phyloP scores from a whole-genome alignment of 2,888 invertebrate species.

The Cerastis leucographa region DNA sequence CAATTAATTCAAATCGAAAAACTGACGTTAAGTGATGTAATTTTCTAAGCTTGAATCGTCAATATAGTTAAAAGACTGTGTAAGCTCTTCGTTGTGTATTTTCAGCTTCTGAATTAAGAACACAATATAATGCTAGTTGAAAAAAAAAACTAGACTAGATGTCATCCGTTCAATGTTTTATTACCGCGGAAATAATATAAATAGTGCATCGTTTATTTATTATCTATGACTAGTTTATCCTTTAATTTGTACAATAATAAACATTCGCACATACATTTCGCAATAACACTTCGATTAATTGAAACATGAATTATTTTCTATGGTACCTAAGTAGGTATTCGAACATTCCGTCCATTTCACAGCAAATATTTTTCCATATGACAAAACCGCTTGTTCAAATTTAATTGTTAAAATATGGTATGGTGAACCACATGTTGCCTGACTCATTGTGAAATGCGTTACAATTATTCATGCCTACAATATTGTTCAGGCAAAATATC shows the following conservation, averaged over 20 bases:
- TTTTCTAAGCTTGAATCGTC: slow-evolving; percentile 18
- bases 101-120: slow-evolving; percentile 1
- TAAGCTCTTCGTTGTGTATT: neutral
- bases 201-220: slow-evolving; percentile 23
- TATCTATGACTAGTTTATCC: slow-evolving; percentile 43
- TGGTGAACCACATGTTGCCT: slow-evolving; percentile 52
- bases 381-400: slow-evolving; percentile 49
- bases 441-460: slow-evolving; percentile 60
- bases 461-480: slow-evolving; percentile 35
- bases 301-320: slow-evolving; percentile 40
- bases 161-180: slow-evolving; percentile 23
- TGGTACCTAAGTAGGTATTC: slow-evolving; percentile 17
- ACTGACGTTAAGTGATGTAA: slow-evolving; percentile 16
- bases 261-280: slow-evolving; percentile 5
- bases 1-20: slow-evolving; percentile 24
- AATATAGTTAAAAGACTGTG: slow-evolving; percentile 3
- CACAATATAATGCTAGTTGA: slow-evolving; percentile 18
- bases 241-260: slow-evolving; percentile 54
- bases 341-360: slow-evolving; percentile 40
- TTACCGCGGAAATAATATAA: slow-evolving; percentile 40
- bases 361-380: slow-evolving; percentile 39
- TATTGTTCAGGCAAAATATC: slow-evolving; percentile 18
- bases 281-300: slow-evolving; percentile 40
- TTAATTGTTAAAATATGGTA: slow-evolving; percentile 58
- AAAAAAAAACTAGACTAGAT: slow-evolving; percentile 9